These are phyloP conservation scores for Aleiodes testaceus DNA, from an alignment of 2,888 invertebrate genomes.

Conservation along the genomic window DNA sequence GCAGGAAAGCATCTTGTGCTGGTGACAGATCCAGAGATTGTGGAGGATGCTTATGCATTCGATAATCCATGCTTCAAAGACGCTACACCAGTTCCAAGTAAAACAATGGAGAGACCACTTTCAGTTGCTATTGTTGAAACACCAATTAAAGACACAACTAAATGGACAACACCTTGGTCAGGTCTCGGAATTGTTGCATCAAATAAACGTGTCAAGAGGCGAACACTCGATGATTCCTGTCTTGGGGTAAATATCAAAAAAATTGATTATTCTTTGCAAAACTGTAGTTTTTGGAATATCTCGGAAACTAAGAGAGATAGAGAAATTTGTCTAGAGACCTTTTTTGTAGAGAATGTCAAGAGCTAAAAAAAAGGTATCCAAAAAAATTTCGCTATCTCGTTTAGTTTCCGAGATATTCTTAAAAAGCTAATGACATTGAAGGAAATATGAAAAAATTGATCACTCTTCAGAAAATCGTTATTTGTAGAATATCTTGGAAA, in stretches of 20 bases:
- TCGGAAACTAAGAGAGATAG: neutral
- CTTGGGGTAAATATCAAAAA: constrained; percentile 71
- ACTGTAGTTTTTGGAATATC: too few relatives aligned
- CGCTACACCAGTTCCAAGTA: constrained; percentile 69
- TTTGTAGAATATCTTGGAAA: too few relatives aligned
- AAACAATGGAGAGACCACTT: constrained; percentile 62
- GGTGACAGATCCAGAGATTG: constrained; percentile 83
- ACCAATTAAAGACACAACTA: constrained; percentile 59
- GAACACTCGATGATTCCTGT: constrained; percentile 77
- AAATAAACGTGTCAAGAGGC: constrained; percentile 74
- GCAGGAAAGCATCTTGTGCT: constrained; percentile 83
- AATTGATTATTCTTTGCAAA: constrained; percentile 25
- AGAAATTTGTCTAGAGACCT: neutral
- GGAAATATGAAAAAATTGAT: neutral
- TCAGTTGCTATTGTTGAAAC: constrained; percentile 54
- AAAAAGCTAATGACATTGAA: too few relatives aligned
- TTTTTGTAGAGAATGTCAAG: neutral
- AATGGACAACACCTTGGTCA: constrained; percentile 73
- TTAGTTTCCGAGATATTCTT: neutral
- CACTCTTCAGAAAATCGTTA: too few relatives aligned
- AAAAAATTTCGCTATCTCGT: constrained; percentile 10
- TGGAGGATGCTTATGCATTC: constrained; percentile 85
- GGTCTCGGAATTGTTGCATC: constrained; percentile 68
- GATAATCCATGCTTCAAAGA: constrained; percentile 86
- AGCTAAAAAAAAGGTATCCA: constrained; percentile 20